A percentile compares a stretch with the other conserved stretches of the same genome.
These are phyloP conservation scores for Eunapius fragilis DNA, from an alignment of 37 sponge, comb jelly and placozoan species.

Conservation along the genomic window DNA sequence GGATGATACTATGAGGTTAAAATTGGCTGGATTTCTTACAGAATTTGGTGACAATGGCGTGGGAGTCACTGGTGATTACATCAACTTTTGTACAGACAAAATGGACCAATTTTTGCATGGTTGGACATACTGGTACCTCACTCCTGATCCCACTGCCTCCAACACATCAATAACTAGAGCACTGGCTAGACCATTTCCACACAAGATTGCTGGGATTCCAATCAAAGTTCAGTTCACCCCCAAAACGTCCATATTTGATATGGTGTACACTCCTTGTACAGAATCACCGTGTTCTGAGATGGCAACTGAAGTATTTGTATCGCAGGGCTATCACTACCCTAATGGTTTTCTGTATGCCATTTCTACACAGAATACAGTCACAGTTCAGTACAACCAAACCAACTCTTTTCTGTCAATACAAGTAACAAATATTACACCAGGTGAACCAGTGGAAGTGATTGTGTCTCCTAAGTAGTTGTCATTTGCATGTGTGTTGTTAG, in stretches of 20 bases:
- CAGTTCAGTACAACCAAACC: background rate
- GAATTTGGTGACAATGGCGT: constrained; percentile 60
- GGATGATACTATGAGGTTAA: constrained; percentile 24
- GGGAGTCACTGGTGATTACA: constrained; percentile 20
- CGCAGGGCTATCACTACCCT: constrained; percentile 8
- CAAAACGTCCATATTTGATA: background rate
- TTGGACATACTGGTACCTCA: constrained; percentile 67
- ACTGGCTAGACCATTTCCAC: constrained; percentile 38
- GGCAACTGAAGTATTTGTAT: constrained; percentile 21
- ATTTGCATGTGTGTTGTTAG: too few species aligned
- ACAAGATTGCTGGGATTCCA: constrained; percentile 28
- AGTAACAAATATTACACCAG: background rate
- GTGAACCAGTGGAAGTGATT: background rate
- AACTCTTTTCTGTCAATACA: background rate
- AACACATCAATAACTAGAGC: constrained; percentile 18
- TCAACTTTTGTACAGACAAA: constrained; percentile 42
- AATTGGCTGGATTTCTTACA: constrained; percentile 60
- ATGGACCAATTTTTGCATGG: constrained; percentile 67
- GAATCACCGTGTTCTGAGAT: background rate
- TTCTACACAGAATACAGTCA: background rate
- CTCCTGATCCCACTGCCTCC: constrained; percentile 39
- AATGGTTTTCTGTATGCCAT: background rate
- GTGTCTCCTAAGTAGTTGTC: background rate
- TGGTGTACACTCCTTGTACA: constrained; percentile 25
- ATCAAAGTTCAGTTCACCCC: background rate